Percentiles rank a stretch among this genome's conserved stretches.
These are phyloP conservation scores for Danaus plexippus DNA, from an alignment of 1,140 invertebrate genomes.

Conservation along the genomic window DNA sequence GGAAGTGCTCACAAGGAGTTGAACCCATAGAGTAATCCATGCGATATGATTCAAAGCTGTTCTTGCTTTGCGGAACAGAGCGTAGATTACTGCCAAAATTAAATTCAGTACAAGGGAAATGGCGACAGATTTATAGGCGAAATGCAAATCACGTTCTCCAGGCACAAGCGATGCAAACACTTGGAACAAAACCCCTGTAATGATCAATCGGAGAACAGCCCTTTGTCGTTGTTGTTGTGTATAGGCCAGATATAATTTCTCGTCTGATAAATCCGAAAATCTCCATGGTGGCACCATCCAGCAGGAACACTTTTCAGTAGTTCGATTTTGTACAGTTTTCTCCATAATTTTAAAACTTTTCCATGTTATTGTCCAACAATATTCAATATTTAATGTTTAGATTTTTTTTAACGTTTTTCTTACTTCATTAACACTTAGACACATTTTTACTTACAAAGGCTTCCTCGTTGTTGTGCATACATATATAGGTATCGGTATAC, in stretches of 20 bases:
- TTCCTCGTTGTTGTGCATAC: too few species aligned
- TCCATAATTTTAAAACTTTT: constrained; percentile 41
- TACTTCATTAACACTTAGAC: neutral
- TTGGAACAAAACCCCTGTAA: constrained; percentile 79
- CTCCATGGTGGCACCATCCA: constrained; percentile 50
- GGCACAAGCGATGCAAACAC: constrained; percentile 75
- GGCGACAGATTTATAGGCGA: constrained; percentile 64
- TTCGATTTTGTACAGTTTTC: constrained; percentile 38
- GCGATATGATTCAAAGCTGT: constrained; percentile 74
- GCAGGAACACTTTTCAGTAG: constrained; percentile 33
- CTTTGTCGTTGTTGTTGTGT: constrained; percentile 81
- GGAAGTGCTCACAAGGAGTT: constrained; percentile 72
- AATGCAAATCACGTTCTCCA: constrained; percentile 70
- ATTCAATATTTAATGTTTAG: too few species aligned
- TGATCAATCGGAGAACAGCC: constrained; percentile 83
- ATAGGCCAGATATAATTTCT: constrained; percentile 83
- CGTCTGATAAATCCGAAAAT: constrained; percentile 74
- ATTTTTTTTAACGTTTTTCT: neutral
- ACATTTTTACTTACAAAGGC: too few species aligned
- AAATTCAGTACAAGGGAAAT: constrained; percentile 72
- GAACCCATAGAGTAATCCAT: constrained; percentile 75
- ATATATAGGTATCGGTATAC: too few species aligned
- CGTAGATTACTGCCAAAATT: constrained; percentile 60
- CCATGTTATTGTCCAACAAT: constrained; percentile 9
- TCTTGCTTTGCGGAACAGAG: constrained; percentile 42